Evolutionary conservation across 2,888 invertebrate genomes (phyloP), one percentile per base, ranked within the genome.

Genomic region (Oscheius onirici): DNA sequence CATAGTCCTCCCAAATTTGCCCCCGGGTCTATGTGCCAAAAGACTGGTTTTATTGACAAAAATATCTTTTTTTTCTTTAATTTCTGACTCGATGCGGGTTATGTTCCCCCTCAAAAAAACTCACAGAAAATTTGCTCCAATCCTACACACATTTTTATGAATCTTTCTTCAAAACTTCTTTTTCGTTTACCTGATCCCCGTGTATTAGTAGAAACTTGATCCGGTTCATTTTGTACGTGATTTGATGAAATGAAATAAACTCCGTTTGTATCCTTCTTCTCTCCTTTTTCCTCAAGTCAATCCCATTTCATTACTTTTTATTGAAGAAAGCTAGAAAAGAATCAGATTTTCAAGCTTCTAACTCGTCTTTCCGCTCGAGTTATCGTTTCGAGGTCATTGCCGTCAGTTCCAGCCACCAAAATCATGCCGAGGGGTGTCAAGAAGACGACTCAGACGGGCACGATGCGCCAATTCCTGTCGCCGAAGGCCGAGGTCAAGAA

Each of bases 1-100:
- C 74, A 8, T 81, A 65, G 22, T 15, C 46, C 46, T n/a, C 17
- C 49, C 22, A 10, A 15, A 15, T 49, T 17, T 6, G 49, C 17
- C 17, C 22, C 3, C 17, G 10, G 22, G 17, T 49, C 17, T 17
- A 1, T 6, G 34, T 34, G 34, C 34, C 34, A 34, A 34, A 34
- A 34, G 34, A 34, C 34, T 34, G 34, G 34, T 34, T 34, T 34
- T 34, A 34, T 34, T 34, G 34, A 34, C 34, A 34, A 34, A n/a
- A n/a, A 34, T 34, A 34, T 17, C 49, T 3, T 46, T 46, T n/a
- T n/a, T 46, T n/a, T 46, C 13, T 46, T 46, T 13, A 10, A 46
- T 46, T 17, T 46, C 13, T 46, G 49, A 20, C 49, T 17, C 22
- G 17, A 20, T 17, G 49, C 22, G 20, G 49, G 49, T 17, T 49